Evolutionary conservation across 2,113 vertebrate genomes (phyloP), one percentile per base, ranked within the genome.

Genomic region (Cricetomys ansorgei): DNA sequence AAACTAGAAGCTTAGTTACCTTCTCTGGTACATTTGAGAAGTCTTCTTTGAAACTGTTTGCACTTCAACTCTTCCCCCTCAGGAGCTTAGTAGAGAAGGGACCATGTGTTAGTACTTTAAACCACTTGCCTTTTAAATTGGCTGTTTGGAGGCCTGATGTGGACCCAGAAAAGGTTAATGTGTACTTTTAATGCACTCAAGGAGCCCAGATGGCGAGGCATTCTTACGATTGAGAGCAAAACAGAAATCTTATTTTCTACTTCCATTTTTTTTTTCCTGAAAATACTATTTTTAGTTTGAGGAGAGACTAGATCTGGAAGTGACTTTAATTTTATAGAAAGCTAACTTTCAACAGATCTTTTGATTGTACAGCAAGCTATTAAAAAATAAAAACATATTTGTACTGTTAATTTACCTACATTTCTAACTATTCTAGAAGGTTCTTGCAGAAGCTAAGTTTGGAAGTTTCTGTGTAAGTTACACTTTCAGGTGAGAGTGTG

Each of bases 21-120:
- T 64, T 95, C 8, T 77, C 70, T 79, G 27, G 27, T 94, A 77
- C 88, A 83, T 83, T 96, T 94, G 64, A 90, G 77, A 95, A 90
- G 25, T 9, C 12, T 34, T 69, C 27, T 86, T 96, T 95, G 86
- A 96, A 96, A 95, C 77, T 80, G 92, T 95, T 96, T 96, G 40
- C 94, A 45, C 59, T 92, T 40, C 84, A 92, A 72, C 34, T 83
- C 90, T 88, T 7, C 12, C 48, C 67, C 65, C 59, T 62, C 79
- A 94, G 95, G 77, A 96, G 86, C 69, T 62, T 40, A 40, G 73
- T 72, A 67, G 93, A 94, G 69, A 95, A 94, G 62, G 87, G 77
- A n/a, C 73, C 94, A 88, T 94, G 85, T 90, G 95, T 96, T 96
- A 95, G 85, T 94, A 91, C 96, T 97, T 96, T 97, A 96, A 97